Conservation (phyloP, 2,888 invertebrate species). For the Odontomyia ornata region DNA sequence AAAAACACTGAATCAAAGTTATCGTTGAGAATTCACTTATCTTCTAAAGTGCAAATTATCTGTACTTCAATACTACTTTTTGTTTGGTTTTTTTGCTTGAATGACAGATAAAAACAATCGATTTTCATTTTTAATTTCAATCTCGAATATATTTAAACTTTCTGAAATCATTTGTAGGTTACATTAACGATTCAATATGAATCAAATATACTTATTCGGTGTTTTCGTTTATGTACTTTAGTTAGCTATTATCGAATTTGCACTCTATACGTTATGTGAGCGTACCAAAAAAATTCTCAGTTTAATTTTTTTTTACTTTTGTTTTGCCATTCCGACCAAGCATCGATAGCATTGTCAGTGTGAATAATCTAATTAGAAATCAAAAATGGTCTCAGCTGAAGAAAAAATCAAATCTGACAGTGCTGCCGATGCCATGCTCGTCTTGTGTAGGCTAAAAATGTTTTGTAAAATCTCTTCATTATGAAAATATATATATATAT, state of each 20-base stretch:
- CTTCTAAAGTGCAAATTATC: slow-evolving; percentile 38
- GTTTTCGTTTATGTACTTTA: neutral
- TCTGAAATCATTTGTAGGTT: neutral
- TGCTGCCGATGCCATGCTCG: neutral
- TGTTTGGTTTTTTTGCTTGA: neutral
- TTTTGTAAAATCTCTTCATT: neutral
- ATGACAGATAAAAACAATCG: slow-evolving; percentile 22
- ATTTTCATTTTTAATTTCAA: slow-evolving; percentile 4
- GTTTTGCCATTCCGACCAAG: neutral
- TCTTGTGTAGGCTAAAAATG: slow-evolving; percentile 1
- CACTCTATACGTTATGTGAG: slow-evolving; percentile 25
- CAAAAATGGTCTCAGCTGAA: neutral
- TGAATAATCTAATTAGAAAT: neutral
- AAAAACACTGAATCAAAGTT: slow-evolving; percentile 30
- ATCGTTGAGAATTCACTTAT: neutral
- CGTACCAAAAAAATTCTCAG: slow-evolving; percentile 1
- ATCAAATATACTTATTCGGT: slow-evolving; percentile 14
- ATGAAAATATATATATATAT: neutral
- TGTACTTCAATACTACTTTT: neutral
- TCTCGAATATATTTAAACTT: slow-evolving; percentile 15
- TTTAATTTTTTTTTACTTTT: neutral
- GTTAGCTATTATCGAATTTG: slow-evolving; percentile 7
- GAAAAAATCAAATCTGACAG: neutral
- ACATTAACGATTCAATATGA: slow-evolving; percentile 44
- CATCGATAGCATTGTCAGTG: neutral